A percentile compares a stretch with the other conserved stretches of the same genome.
Conservation (phyloP, 64 coral and sea anemone genomes). For the Catalaphyllia jardinei region DNA sequence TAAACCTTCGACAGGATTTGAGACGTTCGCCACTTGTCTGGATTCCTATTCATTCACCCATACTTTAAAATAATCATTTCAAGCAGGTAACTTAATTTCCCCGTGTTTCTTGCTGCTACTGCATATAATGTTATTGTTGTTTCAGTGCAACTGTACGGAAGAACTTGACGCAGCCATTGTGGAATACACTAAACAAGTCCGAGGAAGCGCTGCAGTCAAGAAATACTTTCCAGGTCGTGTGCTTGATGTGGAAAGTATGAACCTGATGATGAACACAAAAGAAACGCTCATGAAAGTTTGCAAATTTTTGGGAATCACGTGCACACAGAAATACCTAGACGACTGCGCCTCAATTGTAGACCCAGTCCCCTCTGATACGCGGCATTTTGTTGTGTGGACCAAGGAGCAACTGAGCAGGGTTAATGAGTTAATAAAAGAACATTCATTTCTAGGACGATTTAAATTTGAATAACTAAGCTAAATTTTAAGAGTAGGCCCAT, state of each 20-base stretch:
- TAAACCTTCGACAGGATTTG: too few relatives aligned
- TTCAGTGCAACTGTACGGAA: background rate
- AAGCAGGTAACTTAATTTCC: too few relatives aligned
- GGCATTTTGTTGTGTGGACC: conserved; percentile 59
- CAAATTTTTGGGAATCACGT: conserved; percentile 44
- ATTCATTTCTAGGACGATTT: background rate
- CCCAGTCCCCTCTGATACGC: conserved; percentile 44
- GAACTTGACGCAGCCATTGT: background rate
- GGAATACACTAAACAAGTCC: background rate
- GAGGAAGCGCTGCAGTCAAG: background rate
- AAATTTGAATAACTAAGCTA: background rate
- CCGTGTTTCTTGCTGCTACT: background rate
- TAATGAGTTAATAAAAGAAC: background rate
- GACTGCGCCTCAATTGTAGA: conserved; percentile 62
- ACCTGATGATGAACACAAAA: conserved; percentile 37
- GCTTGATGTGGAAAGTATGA: conserved; percentile 45
- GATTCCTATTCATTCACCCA: too few relatives aligned
- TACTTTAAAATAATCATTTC: too few relatives aligned
- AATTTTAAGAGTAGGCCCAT: too few relatives aligned
- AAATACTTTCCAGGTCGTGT: conserved; percentile 7
- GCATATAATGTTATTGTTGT: too few relatives aligned
- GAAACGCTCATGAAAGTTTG: conserved; percentile 46
- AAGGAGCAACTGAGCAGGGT: background rate
- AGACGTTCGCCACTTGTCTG: too few relatives aligned
- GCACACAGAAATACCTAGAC: conserved; percentile 55